Evolutionary conservation across 1,140 invertebrate species (phyloP).

Genomic region (Conus betulinus): DNA sequence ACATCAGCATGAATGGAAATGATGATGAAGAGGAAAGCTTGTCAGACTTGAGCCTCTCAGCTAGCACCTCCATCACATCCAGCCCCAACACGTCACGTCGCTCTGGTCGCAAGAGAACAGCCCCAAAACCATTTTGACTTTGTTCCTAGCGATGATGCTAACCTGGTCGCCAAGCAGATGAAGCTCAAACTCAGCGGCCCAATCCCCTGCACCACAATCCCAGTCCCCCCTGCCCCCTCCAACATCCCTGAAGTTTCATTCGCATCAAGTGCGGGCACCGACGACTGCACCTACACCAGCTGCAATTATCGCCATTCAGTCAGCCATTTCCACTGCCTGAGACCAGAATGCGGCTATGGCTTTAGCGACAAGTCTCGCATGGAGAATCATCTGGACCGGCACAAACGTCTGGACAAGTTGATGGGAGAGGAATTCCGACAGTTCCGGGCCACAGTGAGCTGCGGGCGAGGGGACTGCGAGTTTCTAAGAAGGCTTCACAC

Average conservation of each 20-base stretch:
- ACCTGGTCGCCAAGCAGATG: conserved; percentile 27
- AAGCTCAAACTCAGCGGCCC: conserved; percentile 27
- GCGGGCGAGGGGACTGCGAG: conserved; percentile 88
- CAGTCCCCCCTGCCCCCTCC: conserved; percentile 84
- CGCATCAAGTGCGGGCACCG: conserved; percentile 95
- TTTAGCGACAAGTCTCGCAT: conserved; percentile 98
- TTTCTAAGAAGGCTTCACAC: conserved; percentile 95
- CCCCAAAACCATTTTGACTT: conserved; percentile 63
- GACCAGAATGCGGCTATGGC: conserved; percentile 95
- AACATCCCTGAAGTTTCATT: conserved; percentile 94
- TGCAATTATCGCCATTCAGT: conserved; percentile 96
- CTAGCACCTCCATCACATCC: background rate
- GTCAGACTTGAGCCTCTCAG: background rate
- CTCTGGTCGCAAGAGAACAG: conserved; percentile 62
- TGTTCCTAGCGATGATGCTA: conserved; percentile 54
- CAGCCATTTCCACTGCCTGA: conserved; percentile 96
- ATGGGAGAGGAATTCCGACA: conserved; percentile 98
- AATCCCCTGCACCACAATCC: conserved; percentile 20
- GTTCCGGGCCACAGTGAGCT: conserved; percentile 94
- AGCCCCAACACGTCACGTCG: conserved; percentile 31
- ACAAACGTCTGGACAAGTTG: conserved; percentile 93
- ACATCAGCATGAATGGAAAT: background rate
- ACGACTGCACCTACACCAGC: conserved; percentile 91
- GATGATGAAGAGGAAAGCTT: background rate
- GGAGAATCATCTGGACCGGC: conserved; percentile 92